Percentiles rank a stretch among this genome's conserved stretches.
These are phyloP conservation scores for Eupithecia pulchellata DNA, from an alignment of 2,888 invertebrate species.

Conservation along the genomic window DNA sequence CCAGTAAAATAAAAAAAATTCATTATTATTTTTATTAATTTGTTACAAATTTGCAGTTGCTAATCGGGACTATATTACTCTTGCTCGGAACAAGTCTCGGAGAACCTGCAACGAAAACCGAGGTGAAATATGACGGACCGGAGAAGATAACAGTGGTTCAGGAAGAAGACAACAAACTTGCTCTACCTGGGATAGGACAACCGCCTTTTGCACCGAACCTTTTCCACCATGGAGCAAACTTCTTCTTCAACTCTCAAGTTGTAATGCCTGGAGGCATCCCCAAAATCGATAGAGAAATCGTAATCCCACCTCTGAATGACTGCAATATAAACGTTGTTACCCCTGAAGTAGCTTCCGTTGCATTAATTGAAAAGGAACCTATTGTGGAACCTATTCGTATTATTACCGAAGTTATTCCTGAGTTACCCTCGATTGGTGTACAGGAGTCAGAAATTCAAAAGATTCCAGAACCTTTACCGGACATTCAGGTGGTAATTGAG, in stretches of 20 bases:
- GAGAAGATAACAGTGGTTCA: slow-evolving; percentile 45
- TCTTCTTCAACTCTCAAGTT: slow-evolving; percentile 58
- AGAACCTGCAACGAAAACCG: slow-evolving; percentile 37
- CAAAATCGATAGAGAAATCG: slow-evolving; percentile 39
- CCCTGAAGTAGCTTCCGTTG: slow-evolving; percentile 10
- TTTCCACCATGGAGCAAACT: slow-evolving; percentile 58
- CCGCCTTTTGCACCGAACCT: slow-evolving; percentile 47
- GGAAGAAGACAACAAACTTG: slow-evolving; percentile 38
- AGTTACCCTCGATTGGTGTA: slow-evolving; percentile 3
- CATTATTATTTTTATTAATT: neutral
- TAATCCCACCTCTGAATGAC: slow-evolving; percentile 20
- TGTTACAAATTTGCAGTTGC: slow-evolving; percentile 47
- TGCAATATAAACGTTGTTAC: slow-evolving; percentile 9
- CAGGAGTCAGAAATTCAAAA: slow-evolving; percentile 13
- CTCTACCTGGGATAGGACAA: slow-evolving; percentile 34
- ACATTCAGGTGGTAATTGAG: slow-evolving; percentile 17
- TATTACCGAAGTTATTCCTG: slow-evolving; percentile 20
- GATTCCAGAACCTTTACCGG: neutral
- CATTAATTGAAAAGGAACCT: slow-evolving; percentile 29
- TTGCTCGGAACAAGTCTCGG: slow-evolving; percentile 48
- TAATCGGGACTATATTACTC: slow-evolving; percentile 45
- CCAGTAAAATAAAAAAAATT: neutral
- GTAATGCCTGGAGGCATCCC: slow-evolving; percentile 43
- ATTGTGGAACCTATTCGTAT: slow-evolving; percentile 19
- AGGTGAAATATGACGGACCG: slow-evolving; percentile 43